phyloP scores from a whole-genome alignment of 2,888 invertebrate species.

The Brachyptera putata region DNA sequence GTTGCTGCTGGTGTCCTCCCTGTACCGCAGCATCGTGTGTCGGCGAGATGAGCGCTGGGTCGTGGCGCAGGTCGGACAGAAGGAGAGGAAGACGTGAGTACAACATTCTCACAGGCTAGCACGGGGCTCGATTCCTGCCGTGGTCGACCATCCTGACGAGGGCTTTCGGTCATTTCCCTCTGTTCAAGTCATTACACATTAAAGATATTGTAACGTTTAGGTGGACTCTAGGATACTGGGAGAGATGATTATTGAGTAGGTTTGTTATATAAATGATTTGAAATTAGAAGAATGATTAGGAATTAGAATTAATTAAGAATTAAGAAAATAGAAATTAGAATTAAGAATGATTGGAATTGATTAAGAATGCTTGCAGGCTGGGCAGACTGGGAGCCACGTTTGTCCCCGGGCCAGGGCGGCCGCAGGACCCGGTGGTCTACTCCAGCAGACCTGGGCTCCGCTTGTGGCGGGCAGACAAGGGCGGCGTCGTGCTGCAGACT shows the following conservation, averaged over 20 bases:
- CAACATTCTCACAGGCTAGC: too few relatives aligned
- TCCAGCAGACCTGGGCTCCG: slow-evolving; percentile 79
- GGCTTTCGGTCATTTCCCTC: neutral
- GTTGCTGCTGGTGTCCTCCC: slow-evolving; percentile 73
- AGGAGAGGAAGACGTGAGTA: slow-evolving; percentile 74
- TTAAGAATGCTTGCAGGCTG: slow-evolving; percentile 47
- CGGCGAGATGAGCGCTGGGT: slow-evolving; percentile 60
- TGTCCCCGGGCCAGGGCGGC: slow-evolving; percentile 52
- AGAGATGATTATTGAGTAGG: too few relatives aligned
- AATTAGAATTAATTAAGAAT: too few relatives aligned
- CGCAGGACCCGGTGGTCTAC: slow-evolving; percentile 56
- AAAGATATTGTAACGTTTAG: neutral
- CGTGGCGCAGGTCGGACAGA: slow-evolving; percentile 76
- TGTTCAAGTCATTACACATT: neutral
- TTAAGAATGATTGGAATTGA: too few relatives aligned
- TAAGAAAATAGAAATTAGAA: too few relatives aligned
- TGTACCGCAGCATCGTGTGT: slow-evolving; percentile 75
- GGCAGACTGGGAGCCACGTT: slow-evolving; percentile 63
- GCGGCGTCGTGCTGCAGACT: slow-evolving; percentile 78
- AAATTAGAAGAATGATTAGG: too few relatives aligned
- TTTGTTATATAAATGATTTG: too few relatives aligned
- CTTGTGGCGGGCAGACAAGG: slow-evolving; percentile 73
- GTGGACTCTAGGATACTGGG: too few relatives aligned
- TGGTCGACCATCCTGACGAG: too few relatives aligned
- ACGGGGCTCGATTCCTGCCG: too few relatives aligned